phyloP scores from a whole-genome alignment of 1,140 invertebrate species.

The Tetramorium parvispinum region DNA sequence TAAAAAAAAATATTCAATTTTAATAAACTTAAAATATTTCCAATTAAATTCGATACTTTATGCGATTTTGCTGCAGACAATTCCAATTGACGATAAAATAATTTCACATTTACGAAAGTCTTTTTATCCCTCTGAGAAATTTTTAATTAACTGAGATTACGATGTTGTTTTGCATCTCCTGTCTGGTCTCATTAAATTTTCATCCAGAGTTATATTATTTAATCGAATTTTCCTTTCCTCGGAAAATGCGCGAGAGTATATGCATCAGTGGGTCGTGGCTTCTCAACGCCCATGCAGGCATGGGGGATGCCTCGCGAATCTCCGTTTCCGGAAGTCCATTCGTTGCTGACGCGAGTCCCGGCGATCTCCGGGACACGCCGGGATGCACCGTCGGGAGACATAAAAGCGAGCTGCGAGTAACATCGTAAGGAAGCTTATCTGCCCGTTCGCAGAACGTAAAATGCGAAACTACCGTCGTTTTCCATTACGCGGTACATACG shows the following conservation, averaged over 20 bases:
- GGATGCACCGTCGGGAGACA: conserved; percentile 9
- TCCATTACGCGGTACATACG: conserved; percentile 11
- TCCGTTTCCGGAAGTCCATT: conserved; percentile 45
- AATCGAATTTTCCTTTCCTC: conserved; percentile 33
- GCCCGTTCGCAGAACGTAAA: conserved; percentile 37
- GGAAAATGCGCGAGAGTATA: background rate
- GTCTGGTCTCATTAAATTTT: conserved; percentile 1
- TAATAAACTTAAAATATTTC: background rate
- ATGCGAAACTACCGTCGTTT: conserved; percentile 24
- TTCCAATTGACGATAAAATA: background rate
- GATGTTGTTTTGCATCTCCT: background rate
- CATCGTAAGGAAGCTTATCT: conserved; percentile 59
- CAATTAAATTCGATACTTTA: conserved; percentile 6
- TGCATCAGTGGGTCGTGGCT: background rate
- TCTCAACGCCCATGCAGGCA: background rate
- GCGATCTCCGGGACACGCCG: conserved; percentile 8
- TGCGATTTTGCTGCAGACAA: background rate
- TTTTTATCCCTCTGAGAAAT: background rate
- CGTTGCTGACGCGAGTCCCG: conserved; percentile 28
- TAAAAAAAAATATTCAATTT: background rate
- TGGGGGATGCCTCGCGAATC: background rate
- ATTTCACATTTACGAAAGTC: background rate
- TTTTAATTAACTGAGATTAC: background rate
- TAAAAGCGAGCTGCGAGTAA: conserved; percentile 41
- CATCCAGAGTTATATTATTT: background rate